These are phyloP conservation scores for Oryzias curvinotus DNA, from an alignment of 2,113 vertebrate species.

Conservation along the genomic window DNA sequence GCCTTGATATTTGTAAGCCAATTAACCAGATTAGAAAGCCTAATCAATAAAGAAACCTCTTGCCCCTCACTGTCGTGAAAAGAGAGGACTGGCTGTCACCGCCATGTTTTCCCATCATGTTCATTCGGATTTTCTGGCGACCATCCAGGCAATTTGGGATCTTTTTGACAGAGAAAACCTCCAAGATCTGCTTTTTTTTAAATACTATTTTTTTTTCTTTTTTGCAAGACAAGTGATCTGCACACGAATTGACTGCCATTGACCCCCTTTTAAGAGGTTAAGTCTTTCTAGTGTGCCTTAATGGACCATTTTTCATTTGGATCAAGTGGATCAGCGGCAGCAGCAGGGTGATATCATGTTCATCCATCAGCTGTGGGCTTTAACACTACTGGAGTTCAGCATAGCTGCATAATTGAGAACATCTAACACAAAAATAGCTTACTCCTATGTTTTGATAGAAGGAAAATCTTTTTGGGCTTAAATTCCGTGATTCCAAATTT, in stretches of 20 bases:
- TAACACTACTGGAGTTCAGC: no score
- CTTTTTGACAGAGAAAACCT: no score
- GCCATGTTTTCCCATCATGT: background rate
- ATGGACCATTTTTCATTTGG: constrained; percentile 17
- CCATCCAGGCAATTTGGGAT: background rate
- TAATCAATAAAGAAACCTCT: constrained; percentile 44
- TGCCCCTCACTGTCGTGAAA: constrained; percentile 16
- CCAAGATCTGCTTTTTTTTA: background rate
- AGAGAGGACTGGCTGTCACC: constrained; percentile 7
- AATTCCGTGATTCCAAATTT: no score
- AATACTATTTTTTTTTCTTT: no score
- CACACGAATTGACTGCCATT: no score
- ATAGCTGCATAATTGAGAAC: no score
- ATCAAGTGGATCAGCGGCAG: constrained; percentile 20
- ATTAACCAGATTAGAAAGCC: constrained; percentile 54
- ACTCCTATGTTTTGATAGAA: no score
- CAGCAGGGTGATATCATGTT: constrained; percentile 44
- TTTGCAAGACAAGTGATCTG: no score
- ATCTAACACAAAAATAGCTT: no score
- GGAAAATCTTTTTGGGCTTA: no score
- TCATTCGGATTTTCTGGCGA: background rate
- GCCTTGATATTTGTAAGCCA: constrained; percentile 51
- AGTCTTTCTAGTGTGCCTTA: background rate
- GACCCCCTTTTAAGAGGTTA: background rate
- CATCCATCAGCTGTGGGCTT: background rate